Conservation (phyloP, 2,888 invertebrate species). For the Flexamia atlantica region DNA sequence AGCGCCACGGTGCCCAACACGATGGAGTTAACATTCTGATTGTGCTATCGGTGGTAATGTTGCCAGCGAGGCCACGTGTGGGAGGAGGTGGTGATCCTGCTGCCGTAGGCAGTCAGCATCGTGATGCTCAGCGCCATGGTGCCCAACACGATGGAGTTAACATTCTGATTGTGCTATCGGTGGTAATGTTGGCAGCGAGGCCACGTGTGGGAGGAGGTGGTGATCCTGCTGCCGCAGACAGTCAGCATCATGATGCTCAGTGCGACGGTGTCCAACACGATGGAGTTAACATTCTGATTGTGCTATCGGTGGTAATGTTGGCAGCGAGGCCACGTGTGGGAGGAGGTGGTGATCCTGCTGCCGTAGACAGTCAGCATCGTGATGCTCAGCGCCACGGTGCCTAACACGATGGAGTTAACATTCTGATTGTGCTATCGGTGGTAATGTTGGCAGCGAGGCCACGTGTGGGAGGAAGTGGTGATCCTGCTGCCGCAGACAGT, state of each 20-base stretch:
- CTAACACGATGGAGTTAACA: conserved; percentile 97
- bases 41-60: too few species aligned
- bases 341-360: conserved; percentile 97
- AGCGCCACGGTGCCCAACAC: conserved; percentile 99
- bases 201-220: conserved; percentile 99
- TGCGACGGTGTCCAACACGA: conserved; percentile 98
- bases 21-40: too few species aligned
- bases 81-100: conserved; percentile 98
- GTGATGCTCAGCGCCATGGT: conserved; percentile 99
- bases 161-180: too few species aligned
- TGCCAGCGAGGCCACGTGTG: conserved; percentile 99
- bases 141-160: conserved; percentile 97
- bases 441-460: conserved; percentile 84
- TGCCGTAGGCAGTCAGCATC: conserved; percentile 96
- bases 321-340: conserved; percentile 98
- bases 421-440: conserved; percentile 96
- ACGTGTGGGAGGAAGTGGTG: conserved; percentile 99
- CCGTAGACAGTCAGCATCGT: conserved; percentile 97
- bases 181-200: too few species aligned
- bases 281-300: too few species aligned
- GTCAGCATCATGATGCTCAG: conserved; percentile 98
- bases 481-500: conserved; percentile 97
- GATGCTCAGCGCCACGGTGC: conserved; percentile 98
- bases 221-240: conserved; percentile 96
- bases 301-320: conserved; percentile 76